A percentile compares a stretch with the other conserved stretches of the same genome.
Conservation (phyloP, 2,888 invertebrate genomes). For the Phorcus lineatus region DNA sequence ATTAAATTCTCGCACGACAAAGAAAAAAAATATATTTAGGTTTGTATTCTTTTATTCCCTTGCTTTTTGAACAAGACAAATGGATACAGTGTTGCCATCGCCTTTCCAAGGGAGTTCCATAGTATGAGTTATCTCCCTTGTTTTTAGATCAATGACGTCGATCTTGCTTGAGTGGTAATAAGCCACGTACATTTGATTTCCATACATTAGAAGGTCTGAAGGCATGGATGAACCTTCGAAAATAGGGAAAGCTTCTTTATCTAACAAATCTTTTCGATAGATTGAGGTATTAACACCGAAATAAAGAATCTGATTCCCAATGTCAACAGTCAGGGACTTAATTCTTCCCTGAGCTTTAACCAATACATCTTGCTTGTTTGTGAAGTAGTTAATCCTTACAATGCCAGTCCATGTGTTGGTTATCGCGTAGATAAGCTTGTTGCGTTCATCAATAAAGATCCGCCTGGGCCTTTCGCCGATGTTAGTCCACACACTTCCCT, state of each 20-base stretch:
- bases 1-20: no score
- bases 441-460: background rate
- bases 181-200: background rate
- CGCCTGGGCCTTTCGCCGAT: background rate
- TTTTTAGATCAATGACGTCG: background rate
- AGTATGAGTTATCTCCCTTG: background rate
- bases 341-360: background rate
- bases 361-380: background rate
- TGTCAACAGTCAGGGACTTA: background rate
- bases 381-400: background rate
- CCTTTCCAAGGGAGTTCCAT: background rate
- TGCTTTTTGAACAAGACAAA: background rate
- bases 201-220: background rate
- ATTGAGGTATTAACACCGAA: background rate
- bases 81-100: background rate
- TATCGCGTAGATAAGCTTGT: background rate
- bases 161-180: background rate
- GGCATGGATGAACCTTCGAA: background rate
- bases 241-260: background rate
- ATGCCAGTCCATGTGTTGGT: background rate
- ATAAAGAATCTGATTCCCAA: background rate
- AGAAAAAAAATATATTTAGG: no score
- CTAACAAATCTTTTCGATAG: background rate
- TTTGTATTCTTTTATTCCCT: no score
- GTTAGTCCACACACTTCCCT: background rate